phyloP scores from a whole-genome alignment of 2,113 vertebrate species.

The Ramphastos sulfuratus region DNA sequence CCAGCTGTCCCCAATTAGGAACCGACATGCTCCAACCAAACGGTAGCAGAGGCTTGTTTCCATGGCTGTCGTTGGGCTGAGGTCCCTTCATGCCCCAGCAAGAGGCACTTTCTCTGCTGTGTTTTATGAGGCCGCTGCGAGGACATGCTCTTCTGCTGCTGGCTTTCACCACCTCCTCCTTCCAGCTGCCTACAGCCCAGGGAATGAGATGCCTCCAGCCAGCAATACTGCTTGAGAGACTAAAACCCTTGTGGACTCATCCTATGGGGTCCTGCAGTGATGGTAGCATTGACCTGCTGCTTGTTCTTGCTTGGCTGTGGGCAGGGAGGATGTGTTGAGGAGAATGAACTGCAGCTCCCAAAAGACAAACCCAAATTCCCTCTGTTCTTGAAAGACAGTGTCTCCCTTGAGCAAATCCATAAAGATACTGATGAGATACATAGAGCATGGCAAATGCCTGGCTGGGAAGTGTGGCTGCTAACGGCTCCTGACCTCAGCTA shows the following conservation, averaged over 20 bases:
- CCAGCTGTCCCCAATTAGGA: background rate
- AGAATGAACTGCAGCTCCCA: background rate
- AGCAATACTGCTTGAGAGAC: fast-evolving
- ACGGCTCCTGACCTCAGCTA: background rate
- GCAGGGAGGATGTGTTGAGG: background rate
- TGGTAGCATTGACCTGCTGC: background rate
- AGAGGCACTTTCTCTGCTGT: background rate
- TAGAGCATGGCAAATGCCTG: fast-evolving
- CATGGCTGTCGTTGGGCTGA: background rate
- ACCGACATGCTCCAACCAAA: fast-evolving
- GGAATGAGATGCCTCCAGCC: background rate
- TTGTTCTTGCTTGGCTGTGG: background rate
- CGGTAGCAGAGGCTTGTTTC: background rate
- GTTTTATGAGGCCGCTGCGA: background rate
- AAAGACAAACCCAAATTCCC: background rate
- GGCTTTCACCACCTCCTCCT: background rate
- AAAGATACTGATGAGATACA: too few relatives aligned
- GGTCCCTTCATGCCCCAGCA: fast-evolving
- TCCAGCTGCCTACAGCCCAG: background rate
- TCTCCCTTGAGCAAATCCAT: background rate
- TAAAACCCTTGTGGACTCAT: fast-evolving
- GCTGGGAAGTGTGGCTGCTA: background rate
- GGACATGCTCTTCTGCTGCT: background rate
- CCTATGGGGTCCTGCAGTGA: background rate
- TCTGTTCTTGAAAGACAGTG: background rate